A percentile compares a stretch with the other conserved stretches of the same genome.
These are phyloP conservation scores for Ceratoteleas bidentatus DNA, from an alignment of 1,140 invertebrate genomes.

Conservation along the genomic window DNA sequence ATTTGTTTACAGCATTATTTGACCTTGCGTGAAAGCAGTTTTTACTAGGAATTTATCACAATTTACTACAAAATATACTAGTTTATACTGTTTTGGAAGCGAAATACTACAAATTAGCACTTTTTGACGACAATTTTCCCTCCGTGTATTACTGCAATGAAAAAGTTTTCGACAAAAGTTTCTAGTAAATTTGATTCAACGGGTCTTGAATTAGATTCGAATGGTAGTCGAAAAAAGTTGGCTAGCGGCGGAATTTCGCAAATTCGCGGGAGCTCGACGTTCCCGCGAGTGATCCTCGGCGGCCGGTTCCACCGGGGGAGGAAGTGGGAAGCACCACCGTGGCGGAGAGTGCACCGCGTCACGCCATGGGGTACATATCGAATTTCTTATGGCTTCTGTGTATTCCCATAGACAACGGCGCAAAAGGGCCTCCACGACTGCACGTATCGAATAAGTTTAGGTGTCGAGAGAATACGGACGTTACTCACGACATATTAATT, in stretches of 20 bases:
- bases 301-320: constrained; percentile 70
- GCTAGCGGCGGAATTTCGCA: constrained; percentile 35
- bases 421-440: constrained; percentile 61
- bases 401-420: constrained; percentile 76
- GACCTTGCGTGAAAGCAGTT: no score
- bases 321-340: constrained; percentile 82
- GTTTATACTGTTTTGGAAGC: no score
- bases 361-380: constrained; percentile 78
- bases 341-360: constrained; percentile 70
- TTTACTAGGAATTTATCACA: no score
- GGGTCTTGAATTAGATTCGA: no score
- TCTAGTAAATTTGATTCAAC: no score
- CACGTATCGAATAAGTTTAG: constrained; percentile 66
- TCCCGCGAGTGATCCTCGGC: constrained; percentile 41
- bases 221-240: neutral
- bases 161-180: no score
- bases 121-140: no score
- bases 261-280: constrained; percentile 52
- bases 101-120: no score
- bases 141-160: no score
- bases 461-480: constrained; percentile 57
- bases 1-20: no score
- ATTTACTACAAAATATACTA: no score
- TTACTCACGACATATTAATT: constrained; percentile 76
- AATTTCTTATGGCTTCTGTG: constrained; percentile 82